A percentile compares a stretch with the other conserved stretches of the same genome.
phyloP scores from a whole-genome alignment of 2,113 vertebrate genomes.

The Hippoglossus stenolepis region DNA sequence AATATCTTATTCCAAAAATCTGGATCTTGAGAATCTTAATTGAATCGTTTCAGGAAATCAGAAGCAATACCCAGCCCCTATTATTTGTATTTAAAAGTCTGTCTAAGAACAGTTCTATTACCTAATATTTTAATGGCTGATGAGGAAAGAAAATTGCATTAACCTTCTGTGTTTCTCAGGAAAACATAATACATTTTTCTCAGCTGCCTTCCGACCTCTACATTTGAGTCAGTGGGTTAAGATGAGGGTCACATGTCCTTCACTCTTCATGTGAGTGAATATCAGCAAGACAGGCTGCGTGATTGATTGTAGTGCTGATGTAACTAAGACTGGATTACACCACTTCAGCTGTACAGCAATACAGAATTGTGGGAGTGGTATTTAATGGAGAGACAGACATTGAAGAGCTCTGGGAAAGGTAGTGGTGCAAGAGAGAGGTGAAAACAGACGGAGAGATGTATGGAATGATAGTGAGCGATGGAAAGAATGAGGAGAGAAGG shows the following conservation, averaged over 20 bases:
- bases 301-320: constrained; percentile 77
- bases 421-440: constrained; percentile 15
- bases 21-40: neutral
- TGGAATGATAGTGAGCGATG: neutral
- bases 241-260: constrained; percentile 39
- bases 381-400: constrained; percentile 39
- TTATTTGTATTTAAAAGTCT: neutral
- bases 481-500: constrained; percentile 16
- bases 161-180: no score
- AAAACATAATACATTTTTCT: no score
- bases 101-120: neutral
- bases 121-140: neutral
- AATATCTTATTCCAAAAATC: neutral
- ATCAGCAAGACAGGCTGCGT: constrained; percentile 40
- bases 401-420: constrained; percentile 9
- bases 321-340: constrained; percentile 60
- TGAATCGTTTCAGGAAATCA: neutral
- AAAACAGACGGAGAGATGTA: constrained; percentile 27
- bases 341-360: constrained; percentile 38
- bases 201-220: neutral
- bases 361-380: constrained; percentile 45
- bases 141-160: no score
- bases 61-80: neutral
- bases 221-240: constrained; percentile 40
- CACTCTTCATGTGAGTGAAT: constrained; percentile 32